Evolutionary conservation across 2,888 invertebrate genomes (phyloP).

Genomic region (Drosophila diplacantha): DNA sequence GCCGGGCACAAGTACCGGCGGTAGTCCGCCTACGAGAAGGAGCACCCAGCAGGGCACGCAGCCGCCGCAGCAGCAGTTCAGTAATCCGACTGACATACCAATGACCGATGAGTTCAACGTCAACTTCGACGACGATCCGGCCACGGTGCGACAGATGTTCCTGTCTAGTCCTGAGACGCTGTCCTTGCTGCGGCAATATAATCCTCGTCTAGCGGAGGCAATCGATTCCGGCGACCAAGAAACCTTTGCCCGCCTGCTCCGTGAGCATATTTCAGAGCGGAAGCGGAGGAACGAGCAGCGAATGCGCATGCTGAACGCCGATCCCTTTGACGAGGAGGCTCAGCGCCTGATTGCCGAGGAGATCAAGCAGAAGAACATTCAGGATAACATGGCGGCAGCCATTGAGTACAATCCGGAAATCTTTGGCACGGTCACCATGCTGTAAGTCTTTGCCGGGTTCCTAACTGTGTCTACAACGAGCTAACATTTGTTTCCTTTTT

Average conservation of each 20-base stretch:
- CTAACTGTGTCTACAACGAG: not conserved
- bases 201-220: slow-evolving; percentile 94
- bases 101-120: slow-evolving; percentile 76
- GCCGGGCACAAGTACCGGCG: slow-evolving; percentile 79
- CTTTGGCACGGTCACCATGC: slow-evolving; percentile 98
- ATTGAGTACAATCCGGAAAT: slow-evolving; percentile 99
- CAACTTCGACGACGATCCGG: slow-evolving; percentile 87
- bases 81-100: slow-evolving; percentile 50
- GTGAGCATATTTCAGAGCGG: slow-evolving; percentile 89
- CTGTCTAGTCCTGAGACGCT: slow-evolving; percentile 93
- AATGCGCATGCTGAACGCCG: slow-evolving; percentile 92
- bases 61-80: slow-evolving; percentile 25
- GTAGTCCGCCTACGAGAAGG: slow-evolving; percentile 24
- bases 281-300: slow-evolving; percentile 90
- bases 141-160: slow-evolving; percentile 90
- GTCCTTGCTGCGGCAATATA: slow-evolving; percentile 93
- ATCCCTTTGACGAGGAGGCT: slow-evolving; percentile 97
- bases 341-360: slow-evolving; percentile 97
- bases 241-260: slow-evolving; percentile 86
- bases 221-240: slow-evolving; percentile 89
- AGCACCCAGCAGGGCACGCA: slow-evolving; percentile 16
- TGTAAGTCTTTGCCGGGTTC: slow-evolving; percentile 78
- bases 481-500: too few species aligned
- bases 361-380: slow-evolving; percentile 96
- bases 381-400: slow-evolving; percentile 98